Evolutionary conservation across 2,888 invertebrate species (phyloP).

Genomic region (Diachrysia chrysitis): DNA sequence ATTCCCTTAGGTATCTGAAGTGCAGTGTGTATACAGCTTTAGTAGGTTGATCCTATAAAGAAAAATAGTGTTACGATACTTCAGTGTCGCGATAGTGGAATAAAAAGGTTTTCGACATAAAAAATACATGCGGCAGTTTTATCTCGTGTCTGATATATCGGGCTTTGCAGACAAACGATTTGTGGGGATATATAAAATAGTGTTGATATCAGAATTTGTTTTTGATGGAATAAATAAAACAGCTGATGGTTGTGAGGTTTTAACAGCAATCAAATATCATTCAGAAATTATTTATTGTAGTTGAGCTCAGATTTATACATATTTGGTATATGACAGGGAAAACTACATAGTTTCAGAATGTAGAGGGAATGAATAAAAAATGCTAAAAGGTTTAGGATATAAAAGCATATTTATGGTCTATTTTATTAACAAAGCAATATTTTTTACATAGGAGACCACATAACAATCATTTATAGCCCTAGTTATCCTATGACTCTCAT

Average conservation of each 20-base stretch:
- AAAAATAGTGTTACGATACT: slow-evolving; percentile 30
- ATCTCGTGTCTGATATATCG: slow-evolving; percentile 21
- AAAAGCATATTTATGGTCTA: too few species aligned
- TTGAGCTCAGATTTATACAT: background rate
- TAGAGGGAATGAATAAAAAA: too few species aligned
- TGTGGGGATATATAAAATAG: background rate
- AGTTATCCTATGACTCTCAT: too few species aligned
- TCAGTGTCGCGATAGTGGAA: slow-evolving; percentile 3
- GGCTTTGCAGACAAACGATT: slow-evolving; percentile 8
- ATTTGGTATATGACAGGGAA: background rate
- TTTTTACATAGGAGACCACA: too few species aligned
- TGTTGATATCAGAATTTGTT: background rate
- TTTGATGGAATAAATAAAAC: slow-evolving; percentile 7
- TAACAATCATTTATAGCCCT: too few species aligned
- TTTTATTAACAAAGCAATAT: too few species aligned
- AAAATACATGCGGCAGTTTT: slow-evolving; percentile 30
- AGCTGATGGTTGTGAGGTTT: background rate
- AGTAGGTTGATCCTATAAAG: slow-evolving; percentile 21
- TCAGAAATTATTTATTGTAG: background rate
- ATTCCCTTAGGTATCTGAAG: background rate
- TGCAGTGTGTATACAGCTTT: slow-evolving; percentile 10
- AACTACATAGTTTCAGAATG: too few species aligned
- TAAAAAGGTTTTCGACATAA: slow-evolving; percentile 30
- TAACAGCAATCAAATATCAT: background rate
- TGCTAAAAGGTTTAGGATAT: too few species aligned